Evolutionary conservation across 2,888 invertebrate species (phyloP).

Genomic region (Ophion costatus): DNA sequence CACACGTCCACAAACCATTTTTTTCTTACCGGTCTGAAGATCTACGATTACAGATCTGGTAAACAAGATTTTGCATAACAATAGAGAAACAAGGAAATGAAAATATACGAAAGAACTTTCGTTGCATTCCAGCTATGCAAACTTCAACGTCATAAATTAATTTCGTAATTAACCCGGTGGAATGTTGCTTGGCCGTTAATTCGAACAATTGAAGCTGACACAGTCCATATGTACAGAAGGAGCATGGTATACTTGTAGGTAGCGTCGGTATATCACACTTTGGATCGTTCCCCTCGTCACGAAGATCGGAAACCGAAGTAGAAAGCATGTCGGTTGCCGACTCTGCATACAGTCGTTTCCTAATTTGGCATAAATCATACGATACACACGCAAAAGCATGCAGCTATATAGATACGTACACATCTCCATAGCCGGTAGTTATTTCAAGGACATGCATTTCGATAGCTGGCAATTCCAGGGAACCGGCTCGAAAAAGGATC

Average conservation of each 20-base stretch:
- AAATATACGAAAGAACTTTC: no score
- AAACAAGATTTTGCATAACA: no score
- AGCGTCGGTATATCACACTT: conserved; percentile 43
- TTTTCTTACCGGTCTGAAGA: no score
- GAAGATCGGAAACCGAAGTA: conserved; percentile 60
- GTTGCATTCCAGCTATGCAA: no score
- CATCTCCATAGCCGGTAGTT: neutral
- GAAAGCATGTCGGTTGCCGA: conserved; percentile 66
- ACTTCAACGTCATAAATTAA: no score
- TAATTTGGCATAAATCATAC: conserved; percentile 41
- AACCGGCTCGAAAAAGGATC: neutral
- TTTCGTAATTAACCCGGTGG: neutral
- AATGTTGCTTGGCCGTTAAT: neutral
- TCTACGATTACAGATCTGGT: no score
- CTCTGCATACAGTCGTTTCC: conserved; percentile 23
- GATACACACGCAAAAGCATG: neutral
- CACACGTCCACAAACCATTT: neutral
- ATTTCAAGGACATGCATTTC: neutral
- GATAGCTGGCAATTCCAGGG: neutral
- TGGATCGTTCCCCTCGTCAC: conserved; percentile 35
- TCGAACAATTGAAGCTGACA: neutral
- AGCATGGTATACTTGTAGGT: neutral
- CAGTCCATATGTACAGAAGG: neutral
- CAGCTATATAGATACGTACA: neutral
- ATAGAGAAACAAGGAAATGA: no score